A percentile compares a stretch with the other conserved stretches of the same genome.
These are phyloP conservation scores for Cephalopachus bancanus DNA, from an alignment of 2,797 vertebrate genomes.

Conservation along the genomic window DNA sequence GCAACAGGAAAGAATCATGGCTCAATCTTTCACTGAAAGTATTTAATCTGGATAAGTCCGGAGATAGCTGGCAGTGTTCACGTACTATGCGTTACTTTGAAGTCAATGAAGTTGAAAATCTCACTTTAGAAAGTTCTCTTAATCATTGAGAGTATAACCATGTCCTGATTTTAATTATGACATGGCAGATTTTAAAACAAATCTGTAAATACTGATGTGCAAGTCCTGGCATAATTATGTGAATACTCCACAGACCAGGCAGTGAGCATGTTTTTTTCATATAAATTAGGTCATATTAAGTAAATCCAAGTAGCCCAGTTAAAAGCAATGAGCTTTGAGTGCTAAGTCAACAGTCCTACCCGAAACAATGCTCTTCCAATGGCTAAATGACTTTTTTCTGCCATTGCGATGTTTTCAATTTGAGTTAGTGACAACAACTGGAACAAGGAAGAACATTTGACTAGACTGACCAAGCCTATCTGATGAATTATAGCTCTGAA, in stretches of 20 bases:
- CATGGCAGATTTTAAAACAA: conserved; percentile 61
- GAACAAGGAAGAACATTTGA: conserved; percentile 39
- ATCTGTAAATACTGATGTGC: conserved; percentile 61
- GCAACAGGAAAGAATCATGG: conserved; percentile 56
- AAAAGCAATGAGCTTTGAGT: conserved; percentile 33
- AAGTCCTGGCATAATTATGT: conserved; percentile 51
- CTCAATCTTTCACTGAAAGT: conserved; percentile 53
- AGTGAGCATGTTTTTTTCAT: conserved; percentile 17
- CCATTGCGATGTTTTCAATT: conserved; percentile 3
- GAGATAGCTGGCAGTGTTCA: conserved; percentile 25
- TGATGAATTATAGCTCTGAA: conserved; percentile 6
- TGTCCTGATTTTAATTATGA: conserved; percentile 68
- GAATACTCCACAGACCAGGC: neutral
- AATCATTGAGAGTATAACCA: conserved; percentile 51
- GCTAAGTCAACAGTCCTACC: neutral
- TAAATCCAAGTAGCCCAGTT: conserved; percentile 31
- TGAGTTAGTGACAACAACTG: conserved; percentile 2
- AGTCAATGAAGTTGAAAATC: conserved; percentile 70
- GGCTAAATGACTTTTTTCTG: conserved; percentile 36
- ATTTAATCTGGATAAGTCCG: conserved; percentile 67
- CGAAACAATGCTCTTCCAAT: neutral
- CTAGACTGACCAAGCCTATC: neutral
- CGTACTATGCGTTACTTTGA: conserved; percentile 62
- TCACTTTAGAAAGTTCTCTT: conserved; percentile 74
- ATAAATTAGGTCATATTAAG: conserved; percentile 29